phyloP scores from a whole-genome alignment of 2,888 invertebrate species.

The Patella caerulea region DNA sequence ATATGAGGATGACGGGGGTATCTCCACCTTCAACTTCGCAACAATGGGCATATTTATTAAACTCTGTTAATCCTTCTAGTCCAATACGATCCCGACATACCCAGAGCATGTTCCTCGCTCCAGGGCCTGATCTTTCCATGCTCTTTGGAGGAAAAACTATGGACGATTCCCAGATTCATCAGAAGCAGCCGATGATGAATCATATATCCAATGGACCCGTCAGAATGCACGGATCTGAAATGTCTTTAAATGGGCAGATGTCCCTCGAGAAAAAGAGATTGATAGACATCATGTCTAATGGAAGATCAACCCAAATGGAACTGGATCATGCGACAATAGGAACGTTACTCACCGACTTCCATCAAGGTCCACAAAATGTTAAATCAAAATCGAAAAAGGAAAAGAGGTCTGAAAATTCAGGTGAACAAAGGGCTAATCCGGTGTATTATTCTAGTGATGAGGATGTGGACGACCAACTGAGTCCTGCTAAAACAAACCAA shows the following conservation, averaged over 20 bases:
- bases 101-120: constrained; percentile 18
- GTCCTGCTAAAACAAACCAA: neutral
- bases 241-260: neutral
- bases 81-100: neutral
- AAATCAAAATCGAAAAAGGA: neutral
- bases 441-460: constrained; percentile 37
- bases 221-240: neutral
- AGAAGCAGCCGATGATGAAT: constrained; percentile 17
- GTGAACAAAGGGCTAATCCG: constrained; percentile 27
- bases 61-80: constrained; percentile 31
- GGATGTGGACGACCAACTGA: constrained; percentile 22
- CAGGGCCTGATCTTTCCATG: constrained; percentile 22
- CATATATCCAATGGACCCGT: neutral
- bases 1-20: constrained; percentile 57
- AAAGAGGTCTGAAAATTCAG: constrained; percentile 10
- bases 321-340: neutral
- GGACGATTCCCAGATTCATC: constrained; percentile 11
- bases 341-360: neutral
- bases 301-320: no score
- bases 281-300: neutral
- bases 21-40: constrained; percentile 50
- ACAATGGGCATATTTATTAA: constrained; percentile 55
- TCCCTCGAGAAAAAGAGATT: neutral
- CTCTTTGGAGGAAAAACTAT: constrained; percentile 16
- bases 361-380: constrained; percentile 12